Percentiles rank a stretch among this genome's conserved stretches.
phyloP scores from a whole-genome alignment of 2,113 vertebrate genomes.

The Tyto alba region DNA sequence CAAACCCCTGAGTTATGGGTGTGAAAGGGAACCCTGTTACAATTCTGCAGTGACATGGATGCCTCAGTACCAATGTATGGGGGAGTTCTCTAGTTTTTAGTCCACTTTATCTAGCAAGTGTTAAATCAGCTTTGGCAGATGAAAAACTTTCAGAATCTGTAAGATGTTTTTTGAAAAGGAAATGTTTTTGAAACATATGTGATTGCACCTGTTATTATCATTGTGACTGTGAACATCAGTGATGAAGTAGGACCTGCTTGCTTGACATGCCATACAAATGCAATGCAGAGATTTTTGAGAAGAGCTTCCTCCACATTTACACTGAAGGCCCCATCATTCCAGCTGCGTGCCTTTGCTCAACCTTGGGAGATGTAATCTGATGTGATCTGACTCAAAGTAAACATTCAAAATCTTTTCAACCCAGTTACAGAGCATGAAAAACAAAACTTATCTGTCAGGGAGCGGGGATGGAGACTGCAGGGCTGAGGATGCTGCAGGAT shows the following conservation, averaged over 20 bases:
- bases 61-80: fast-evolving
- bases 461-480: neutral
- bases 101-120: neutral
- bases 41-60: neutral
- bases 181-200: neutral
- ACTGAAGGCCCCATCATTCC: neutral
- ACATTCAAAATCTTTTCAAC: neutral
- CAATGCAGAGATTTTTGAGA: neutral
- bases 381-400: neutral
- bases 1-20: neutral
- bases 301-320: neutral
- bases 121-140: neutral
- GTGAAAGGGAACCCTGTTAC: neutral
- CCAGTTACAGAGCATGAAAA: neutral
- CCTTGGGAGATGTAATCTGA: neutral
- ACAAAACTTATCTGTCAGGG: neutral
- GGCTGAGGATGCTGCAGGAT: neutral
- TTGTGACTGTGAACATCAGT: neutral
- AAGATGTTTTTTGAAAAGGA: neutral
- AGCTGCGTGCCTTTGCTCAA: neutral
- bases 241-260: neutral
- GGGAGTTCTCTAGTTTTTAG: neutral
- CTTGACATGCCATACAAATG: neutral
- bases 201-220: neutral
- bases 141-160: neutral